Percentiles rank a stretch among this genome's conserved stretches.
These are phyloP conservation scores for Mamestra configurata DNA, from an alignment of 1,140 invertebrate species.

Conservation along the genomic window DNA sequence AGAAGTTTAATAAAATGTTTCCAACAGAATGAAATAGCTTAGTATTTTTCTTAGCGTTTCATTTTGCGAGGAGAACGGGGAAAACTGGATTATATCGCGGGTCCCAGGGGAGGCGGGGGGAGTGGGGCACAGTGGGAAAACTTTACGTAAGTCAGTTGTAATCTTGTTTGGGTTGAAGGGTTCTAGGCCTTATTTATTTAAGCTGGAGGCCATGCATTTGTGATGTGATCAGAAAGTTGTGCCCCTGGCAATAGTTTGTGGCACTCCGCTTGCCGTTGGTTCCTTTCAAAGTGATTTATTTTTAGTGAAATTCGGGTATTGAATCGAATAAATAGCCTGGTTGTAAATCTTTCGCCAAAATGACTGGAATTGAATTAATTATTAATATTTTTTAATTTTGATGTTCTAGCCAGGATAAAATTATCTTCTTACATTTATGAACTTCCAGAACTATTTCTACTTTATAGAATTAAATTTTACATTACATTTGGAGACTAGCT, in stretches of 20 bases:
- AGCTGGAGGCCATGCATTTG: conserved; percentile 29
- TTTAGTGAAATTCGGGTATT: no score
- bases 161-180: conserved; percentile 64
- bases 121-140: conserved; percentile 55
- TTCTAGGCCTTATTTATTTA: conserved; percentile 43
- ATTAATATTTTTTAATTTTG: no score
- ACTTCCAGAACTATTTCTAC: no score
- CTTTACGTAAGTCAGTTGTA: conserved; percentile 70
- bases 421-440: no score
- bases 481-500: no score
- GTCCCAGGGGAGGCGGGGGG: conserved; percentile 60
- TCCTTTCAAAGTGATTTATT: no score
- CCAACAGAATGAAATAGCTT: conserved; percentile 65
- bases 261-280: no score
- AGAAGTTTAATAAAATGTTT: conserved; percentile 12
- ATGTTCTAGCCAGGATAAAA: no score
- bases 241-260: conserved; percentile 8
- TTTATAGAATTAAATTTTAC: no score
- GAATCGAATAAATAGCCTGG: no score
- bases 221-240: conserved; percentile 6
- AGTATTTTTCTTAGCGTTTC: conserved; percentile 66
- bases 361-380: no score
- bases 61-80: conserved; percentile 70
- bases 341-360: no score
- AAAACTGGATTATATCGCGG: conserved; percentile 79